Evolutionary conservation across 2,797 vertebrate genomes (phyloP), one percentile per base, ranked within the genome.

Genomic region (Crenichthys baileyi): DNA sequence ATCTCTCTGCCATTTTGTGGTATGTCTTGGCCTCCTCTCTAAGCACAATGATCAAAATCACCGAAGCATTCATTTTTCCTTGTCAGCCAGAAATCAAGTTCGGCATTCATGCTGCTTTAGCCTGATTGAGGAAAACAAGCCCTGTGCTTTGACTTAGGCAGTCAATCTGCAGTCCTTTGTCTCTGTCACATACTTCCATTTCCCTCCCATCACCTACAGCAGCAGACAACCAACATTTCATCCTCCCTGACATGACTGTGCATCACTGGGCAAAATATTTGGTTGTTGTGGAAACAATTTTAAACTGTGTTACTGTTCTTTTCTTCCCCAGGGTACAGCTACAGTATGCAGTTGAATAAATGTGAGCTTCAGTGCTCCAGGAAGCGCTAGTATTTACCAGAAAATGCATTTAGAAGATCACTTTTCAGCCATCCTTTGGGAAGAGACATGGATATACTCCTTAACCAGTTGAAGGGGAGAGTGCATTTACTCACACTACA

Each of bases 331-430:
- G 31, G 41, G 56, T 51, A 46, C 60, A 63, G 67, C 75, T 73
- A 77, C 82, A 81, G 56, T 83, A 76, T 86, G 72, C 11, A n/a
- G 46, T 68, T 89, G 74, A 90, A 92, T 88, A 83, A 87, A 90
- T 88, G 75, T 67, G 61, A 79, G 84, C 51, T 79, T 85, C 73
- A 50, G 80, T 72, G 83, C 73, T 83, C 36, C 78, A 70, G 68
- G 1, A 68, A 80, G 67, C 44, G 60, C 61, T 86, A 80, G 85
- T 89, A 79, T 84, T 79, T 81, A 93, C 86, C 84, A 81, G 73
- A 70, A 71, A 73, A 81, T 77, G 79, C 78, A 77, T 70, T 72
- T 79, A 85, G 79, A 84, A 76, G 78, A 85, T 89, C 80, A 39
- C 74, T 85, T 86, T 90, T 76, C 79, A 87, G 81, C 20, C 68